A percentile compares a stretch with the other conserved stretches of the same genome.
phyloP scores from a whole-genome alignment of 2,797 vertebrate species.

The Lindbergichthys nudifrons region DNA sequence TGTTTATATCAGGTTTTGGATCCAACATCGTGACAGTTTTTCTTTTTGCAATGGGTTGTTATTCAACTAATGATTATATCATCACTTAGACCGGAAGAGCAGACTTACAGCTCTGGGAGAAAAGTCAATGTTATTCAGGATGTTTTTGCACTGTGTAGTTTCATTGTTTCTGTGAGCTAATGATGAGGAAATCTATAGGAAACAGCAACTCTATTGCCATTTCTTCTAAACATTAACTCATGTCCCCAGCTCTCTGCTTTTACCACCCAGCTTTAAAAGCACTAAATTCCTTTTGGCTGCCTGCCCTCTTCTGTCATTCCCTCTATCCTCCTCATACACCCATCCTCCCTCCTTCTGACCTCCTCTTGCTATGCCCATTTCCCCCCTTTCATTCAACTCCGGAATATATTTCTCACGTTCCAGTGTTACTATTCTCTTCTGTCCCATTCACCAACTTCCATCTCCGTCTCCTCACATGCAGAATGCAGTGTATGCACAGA shows the following conservation, averaged over 20 bases:
- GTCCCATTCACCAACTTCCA: background rate
- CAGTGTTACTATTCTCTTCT: background rate
- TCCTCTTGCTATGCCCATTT: background rate
- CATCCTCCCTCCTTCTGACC: background rate
- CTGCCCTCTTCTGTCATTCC: conserved; percentile 14
- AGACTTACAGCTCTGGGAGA: conserved; percentile 9
- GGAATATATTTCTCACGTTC: conserved; percentile 11
- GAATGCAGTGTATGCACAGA: background rate
- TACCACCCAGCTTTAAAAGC: conserved; percentile 57
- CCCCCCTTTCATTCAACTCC: background rate
- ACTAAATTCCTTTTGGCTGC: conserved; percentile 61
- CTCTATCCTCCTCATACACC: conserved; percentile 1
- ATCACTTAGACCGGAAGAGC: conserved; percentile 4
- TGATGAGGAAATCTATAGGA: conserved; percentile 40
- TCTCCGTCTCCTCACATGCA: background rate
- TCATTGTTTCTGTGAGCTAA: conserved; percentile 13
- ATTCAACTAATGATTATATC: conserved; percentile 29
- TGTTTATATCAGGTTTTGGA: conserved; percentile 61
- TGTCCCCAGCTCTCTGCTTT: conserved; percentile 52
- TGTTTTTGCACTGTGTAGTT: conserved; percentile 37
- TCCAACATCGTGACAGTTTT: conserved; percentile 25
- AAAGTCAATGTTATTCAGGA: conserved; percentile 47
- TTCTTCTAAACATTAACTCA: conserved; percentile 76
- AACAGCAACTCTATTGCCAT: conserved; percentile 38
- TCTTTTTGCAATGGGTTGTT: conserved; percentile 2